phyloP scores from a whole-genome alignment of 2,888 invertebrate genomes.

The Pseudococcus jackbeardsleyi region DNA sequence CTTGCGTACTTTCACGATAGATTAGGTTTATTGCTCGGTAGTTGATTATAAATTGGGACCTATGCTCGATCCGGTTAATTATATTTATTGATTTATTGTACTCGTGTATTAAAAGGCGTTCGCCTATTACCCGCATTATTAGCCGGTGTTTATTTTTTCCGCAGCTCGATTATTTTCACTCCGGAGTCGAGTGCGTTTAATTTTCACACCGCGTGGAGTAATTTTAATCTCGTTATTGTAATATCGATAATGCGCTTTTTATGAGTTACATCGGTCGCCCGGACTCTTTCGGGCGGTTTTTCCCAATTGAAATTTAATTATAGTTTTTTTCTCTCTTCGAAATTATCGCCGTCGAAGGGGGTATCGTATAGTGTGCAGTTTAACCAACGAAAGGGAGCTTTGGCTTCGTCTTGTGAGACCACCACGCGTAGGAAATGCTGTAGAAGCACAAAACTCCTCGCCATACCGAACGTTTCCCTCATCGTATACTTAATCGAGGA shows the following conservation, averaged over 20 bases:
- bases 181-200: conserved; percentile 23
- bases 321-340: neutral
- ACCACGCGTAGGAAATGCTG: neutral
- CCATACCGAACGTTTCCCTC: neutral
- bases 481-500: neutral
- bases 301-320: conserved; percentile 45
- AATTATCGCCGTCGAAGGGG: neutral
- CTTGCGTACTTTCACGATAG: no score
- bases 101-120: neutral
- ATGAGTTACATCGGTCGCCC: conserved; percentile 19
- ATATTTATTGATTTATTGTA: conserved; percentile 35
- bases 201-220: conserved; percentile 44
- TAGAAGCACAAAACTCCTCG: neutral
- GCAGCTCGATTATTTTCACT: neutral
- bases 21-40: no score
- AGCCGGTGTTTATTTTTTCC: conserved; percentile 13
- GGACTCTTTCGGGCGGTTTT: neutral
- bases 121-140: conserved; percentile 30
- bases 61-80: conserved; percentile 19
- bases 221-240: conserved; percentile 43
- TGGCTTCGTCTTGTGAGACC: neutral
- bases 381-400: neutral
- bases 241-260: conserved; percentile 42
- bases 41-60: neutral
- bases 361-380: neutral